Percentiles rank a stretch among this genome's conserved stretches.
Conservation (phyloP, 2,888 invertebrate species). For the Ariolimax columbianus region DNA sequence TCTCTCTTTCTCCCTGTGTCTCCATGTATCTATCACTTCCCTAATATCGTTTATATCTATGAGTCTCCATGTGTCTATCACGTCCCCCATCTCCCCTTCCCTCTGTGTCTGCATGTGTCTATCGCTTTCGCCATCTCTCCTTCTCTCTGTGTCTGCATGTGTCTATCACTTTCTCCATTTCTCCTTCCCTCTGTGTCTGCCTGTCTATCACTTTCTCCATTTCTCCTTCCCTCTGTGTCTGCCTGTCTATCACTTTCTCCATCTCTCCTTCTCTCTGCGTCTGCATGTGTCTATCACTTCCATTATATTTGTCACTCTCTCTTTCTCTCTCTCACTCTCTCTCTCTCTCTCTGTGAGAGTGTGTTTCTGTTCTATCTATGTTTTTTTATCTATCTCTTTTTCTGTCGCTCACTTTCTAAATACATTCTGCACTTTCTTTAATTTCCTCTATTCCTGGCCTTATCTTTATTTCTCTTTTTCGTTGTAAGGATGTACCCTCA, state of each 20-base stretch:
- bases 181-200: not conserved
- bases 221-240: not conserved
- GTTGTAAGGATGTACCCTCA: too few relatives aligned
- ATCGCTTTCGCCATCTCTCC: not conserved
- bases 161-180: constrained; percentile 27
- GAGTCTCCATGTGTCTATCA: too few relatives aligned
- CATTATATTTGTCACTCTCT: not conserved
- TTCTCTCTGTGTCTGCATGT: constrained; percentile 7
- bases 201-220: not conserved
- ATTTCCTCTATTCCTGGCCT: too few relatives aligned
- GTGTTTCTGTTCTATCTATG: not conserved
- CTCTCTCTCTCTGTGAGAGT: not conserved
- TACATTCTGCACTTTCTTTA: not conserved
- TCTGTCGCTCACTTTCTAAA: not conserved
- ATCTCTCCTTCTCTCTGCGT: not conserved
- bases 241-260: not conserved
- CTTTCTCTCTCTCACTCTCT: constrained; percentile 13
- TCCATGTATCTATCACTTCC: not conserved
- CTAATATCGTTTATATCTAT: too few relatives aligned
- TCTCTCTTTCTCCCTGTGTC: not conserved
- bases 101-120: too few relatives aligned
- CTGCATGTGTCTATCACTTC: constrained; percentile 33
- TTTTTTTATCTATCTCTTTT: not conserved
- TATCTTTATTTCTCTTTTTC: too few relatives aligned
- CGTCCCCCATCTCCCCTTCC: too few relatives aligned